These are phyloP conservation scores for Falco cherrug DNA, from an alignment of 2,797 vertebrate species.

Conservation along the genomic window DNA sequence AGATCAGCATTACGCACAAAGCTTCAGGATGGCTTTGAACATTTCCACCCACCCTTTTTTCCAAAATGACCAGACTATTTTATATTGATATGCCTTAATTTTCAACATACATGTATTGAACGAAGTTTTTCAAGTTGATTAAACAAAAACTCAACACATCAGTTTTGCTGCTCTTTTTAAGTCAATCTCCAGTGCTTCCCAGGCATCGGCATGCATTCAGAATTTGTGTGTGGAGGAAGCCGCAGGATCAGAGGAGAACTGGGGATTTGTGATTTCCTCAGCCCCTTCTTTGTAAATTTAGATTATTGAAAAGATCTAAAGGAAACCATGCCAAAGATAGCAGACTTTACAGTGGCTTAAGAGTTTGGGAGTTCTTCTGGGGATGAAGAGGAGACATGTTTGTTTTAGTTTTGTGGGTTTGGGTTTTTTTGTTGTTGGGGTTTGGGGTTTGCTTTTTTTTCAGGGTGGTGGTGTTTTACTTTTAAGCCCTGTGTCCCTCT, in stretches of 20 bases:
- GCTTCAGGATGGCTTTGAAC: not conserved
- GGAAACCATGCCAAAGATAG: not conserved
- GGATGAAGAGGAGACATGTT: fast-evolving
- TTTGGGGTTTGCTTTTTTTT: not conserved
- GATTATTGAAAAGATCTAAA: not conserved
- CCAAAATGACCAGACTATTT: not conserved
- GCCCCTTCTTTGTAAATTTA: not conserved
- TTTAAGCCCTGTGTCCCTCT: not conserved
- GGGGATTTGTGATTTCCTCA: not conserved
- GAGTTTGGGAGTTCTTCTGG: not conserved
- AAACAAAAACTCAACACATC: not conserved
- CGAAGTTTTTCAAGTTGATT: not conserved
- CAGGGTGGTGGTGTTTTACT: not conserved
- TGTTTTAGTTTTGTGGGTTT: not conserved
- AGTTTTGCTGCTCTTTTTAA: not conserved
- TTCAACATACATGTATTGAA: not conserved
- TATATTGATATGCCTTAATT: not conserved
- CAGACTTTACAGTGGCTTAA: not conserved
- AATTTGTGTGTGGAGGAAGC: not conserved
- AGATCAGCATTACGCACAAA: not conserved
- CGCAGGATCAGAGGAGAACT: not conserved
- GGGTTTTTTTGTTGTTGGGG: too few species aligned
- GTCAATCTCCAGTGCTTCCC: not conserved
- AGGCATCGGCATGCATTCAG: not conserved
- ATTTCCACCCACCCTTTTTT: not conserved